Base-by-base conservation (phyloP, 2,888 invertebrate species). In the Hypolimnas misippus region DNA sequence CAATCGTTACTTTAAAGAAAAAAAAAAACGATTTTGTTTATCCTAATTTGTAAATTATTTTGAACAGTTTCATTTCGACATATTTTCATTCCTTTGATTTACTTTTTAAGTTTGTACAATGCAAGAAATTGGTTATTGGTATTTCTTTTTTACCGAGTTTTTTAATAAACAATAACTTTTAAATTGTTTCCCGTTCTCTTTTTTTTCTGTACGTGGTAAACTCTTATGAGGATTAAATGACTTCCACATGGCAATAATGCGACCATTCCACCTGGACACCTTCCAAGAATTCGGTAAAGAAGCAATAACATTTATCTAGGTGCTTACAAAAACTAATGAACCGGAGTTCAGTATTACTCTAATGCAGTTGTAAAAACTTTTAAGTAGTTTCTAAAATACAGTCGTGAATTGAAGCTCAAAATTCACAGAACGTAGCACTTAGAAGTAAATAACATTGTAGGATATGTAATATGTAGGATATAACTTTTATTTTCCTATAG, bases 241-340 rank as follows among this genome's bases (percentile, higher is more conserved):
- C 49, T 50, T 19, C 33, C 57, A 38, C 57, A 51, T 55, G 29
- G 46, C 54, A 42, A 65, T 44, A 55, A 33, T 57, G 31, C 50
- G 17, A 55, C 38, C 33, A 50, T 58, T 56, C 21, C 40, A 38
- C 58, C 56, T 67, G 66, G 66, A 66, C 46, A 55, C 51, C 35
- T 62, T 67, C 64, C 66, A 67, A 56, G 62, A 55, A 58, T 14
- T 58, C 38, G 50, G 53, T 60, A 62, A 57, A 68, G 59, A 62
- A 67, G 55, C 59, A 62, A 65, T 67, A 67, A 65, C 65, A 62
- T 67, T 67, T 63, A 65, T 65, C 65, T 58, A 56, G 44, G 38
- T 53, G 59, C 59, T 69, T 56, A 51, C 51, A 56, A 53, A 49
- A 64, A 64, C 44, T 68, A 69, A 69, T 68, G 68, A 64, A 60